These are phyloP conservation scores for Poecilia velifera DNA, from an alignment of 2,797 vertebrate species.

Conservation along the genomic window DNA sequence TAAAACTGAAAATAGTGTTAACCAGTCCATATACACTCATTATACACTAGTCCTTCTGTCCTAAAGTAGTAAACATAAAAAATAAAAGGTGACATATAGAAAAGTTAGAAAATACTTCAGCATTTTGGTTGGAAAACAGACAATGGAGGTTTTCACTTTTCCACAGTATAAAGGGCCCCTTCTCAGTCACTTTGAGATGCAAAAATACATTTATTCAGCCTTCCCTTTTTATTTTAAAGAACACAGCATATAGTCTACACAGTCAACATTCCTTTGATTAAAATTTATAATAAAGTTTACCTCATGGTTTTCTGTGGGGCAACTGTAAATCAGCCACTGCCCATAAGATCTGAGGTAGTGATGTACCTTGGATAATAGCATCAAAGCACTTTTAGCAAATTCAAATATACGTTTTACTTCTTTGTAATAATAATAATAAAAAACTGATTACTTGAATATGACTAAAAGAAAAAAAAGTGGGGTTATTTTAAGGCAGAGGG, in stretches of 20 bases:
- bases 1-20: constrained; percentile 60
- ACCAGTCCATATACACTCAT: constrained; percentile 32
- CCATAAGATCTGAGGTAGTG: constrained; percentile 77
- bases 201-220: constrained; percentile 29
- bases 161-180: constrained; percentile 58
- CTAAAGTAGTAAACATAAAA: constrained; percentile 75
- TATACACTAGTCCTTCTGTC: constrained; percentile 18
- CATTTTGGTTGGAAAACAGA: constrained; percentile 71
- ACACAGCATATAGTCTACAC: constrained; percentile 66
- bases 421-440: constrained; percentile 24
- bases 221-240: constrained; percentile 46
- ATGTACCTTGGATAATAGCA: constrained; percentile 70
- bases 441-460: constrained; percentile 30
- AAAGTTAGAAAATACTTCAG: constrained; percentile 77
- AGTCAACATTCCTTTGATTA: constrained; percentile 66
- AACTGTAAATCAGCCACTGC: constrained; percentile 40
- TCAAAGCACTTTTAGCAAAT: constrained; percentile 59
- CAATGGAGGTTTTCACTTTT: constrained; percentile 46
- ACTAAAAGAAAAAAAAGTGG: constrained; percentile 20
- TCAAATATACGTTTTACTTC: constrained; percentile 42
- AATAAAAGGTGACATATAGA: constrained; percentile 59
- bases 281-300: constrained; percentile 58
- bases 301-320: constrained; percentile 61
- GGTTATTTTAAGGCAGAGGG: constrained; percentile 13
- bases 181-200: constrained; percentile 38